Evolutionary conservation across 2,888 invertebrate genomes (phyloP).

Genomic region (Watsonalla binaria): DNA sequence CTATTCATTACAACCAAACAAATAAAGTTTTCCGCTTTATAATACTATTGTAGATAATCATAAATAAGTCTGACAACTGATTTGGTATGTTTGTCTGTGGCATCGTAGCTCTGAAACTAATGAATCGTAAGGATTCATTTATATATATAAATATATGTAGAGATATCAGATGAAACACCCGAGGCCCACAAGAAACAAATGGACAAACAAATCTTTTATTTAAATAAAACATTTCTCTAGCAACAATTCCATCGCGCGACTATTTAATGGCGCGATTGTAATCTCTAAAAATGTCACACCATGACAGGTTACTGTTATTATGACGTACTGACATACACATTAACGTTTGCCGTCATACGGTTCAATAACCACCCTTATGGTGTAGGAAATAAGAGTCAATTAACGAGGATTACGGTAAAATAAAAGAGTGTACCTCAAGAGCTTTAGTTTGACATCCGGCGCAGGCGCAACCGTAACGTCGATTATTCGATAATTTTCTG

Average conservation of each 20-base stretch:
- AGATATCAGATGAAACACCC: not conserved
- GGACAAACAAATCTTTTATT: slow-evolving; percentile 36
- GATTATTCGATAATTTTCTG: slow-evolving; percentile 74
- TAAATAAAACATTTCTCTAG: slow-evolving; percentile 64
- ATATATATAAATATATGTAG: too few species aligned
- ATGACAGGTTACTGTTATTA: slow-evolving; percentile 73
- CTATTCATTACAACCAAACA: too few species aligned
- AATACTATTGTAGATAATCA: too few species aligned
- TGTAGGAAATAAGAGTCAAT: slow-evolving; percentile 14
- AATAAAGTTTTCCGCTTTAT: too few species aligned
- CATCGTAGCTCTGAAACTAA: too few species aligned
- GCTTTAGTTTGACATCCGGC: slow-evolving; percentile 67
- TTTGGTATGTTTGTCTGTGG: too few species aligned
- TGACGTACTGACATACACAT: slow-evolving; percentile 40
- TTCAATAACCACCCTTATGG: slow-evolving; percentile 16
- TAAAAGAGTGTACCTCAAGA: slow-evolving; percentile 26
- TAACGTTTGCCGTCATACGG: slow-evolving; percentile 4
- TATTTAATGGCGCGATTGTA: slow-evolving; percentile 63
- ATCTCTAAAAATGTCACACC: slow-evolving; percentile 69
- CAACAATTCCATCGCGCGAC: slow-evolving; percentile 54
- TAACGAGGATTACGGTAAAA: not conserved
- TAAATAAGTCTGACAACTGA: too few species aligned
- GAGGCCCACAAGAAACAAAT: slow-evolving; percentile 21
- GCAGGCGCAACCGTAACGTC: slow-evolving; percentile 67
- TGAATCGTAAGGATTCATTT: too few species aligned